A percentile compares a stretch with the other conserved stretches of the same genome.
Conservation (phyloP, 2,888 invertebrate species). For the Lacanobia oleracea region DNA sequence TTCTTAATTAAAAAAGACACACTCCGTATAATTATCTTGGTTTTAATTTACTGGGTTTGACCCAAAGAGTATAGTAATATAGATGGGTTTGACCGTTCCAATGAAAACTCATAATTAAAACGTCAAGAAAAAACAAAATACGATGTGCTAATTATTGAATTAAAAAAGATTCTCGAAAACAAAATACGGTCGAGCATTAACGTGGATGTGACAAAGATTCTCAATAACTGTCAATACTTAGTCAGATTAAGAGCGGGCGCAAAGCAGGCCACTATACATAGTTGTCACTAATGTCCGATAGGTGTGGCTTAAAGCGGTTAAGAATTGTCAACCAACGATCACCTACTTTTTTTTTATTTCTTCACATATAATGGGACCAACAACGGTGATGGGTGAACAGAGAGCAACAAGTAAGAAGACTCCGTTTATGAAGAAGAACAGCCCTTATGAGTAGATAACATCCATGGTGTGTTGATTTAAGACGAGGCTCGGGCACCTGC, state of each 20-base stretch:
- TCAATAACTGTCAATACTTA: conserved; percentile 45
- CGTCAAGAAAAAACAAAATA: conserved; percentile 12
- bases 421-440: too few species aligned
- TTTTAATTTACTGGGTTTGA: background rate
- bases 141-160: conserved; percentile 1
- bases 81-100: background rate
- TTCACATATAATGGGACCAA: too few species aligned
- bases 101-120: background rate
- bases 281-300: too few species aligned
- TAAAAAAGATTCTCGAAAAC: background rate
- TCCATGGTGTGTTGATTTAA: too few species aligned
- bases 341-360: too few species aligned
- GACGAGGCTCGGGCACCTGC: too few species aligned
- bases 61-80: too few species aligned
- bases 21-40: background rate
- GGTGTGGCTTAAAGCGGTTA: too few species aligned
- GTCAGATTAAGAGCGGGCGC: conserved; percentile 17
- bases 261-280: background rate
- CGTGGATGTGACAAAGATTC: conserved; percentile 17
- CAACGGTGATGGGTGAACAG: too few species aligned
- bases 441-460: too few species aligned
- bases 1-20: background rate
- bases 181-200: background rate
- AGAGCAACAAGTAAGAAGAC: too few species aligned
- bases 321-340: too few species aligned